Evolutionary conservation across 2,113 vertebrate genomes (phyloP).

Genomic region (Labeo rohita): DNA sequence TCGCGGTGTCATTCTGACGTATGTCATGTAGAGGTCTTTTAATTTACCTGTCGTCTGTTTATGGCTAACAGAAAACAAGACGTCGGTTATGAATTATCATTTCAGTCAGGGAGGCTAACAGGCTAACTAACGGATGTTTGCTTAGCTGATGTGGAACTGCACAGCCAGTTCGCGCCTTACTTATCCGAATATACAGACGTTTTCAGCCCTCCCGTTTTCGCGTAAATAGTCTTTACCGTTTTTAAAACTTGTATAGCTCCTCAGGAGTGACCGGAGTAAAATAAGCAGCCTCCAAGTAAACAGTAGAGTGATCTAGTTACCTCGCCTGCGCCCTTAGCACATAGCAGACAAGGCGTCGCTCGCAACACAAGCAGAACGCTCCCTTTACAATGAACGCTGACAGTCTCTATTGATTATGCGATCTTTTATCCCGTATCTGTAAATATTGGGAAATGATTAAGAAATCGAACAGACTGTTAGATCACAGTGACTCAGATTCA

Average conservation of each 20-base stretch:
- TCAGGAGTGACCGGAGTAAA: neutral
- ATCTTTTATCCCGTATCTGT: neutral
- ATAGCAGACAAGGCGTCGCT: constrained; percentile 8
- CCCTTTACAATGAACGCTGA: neutral
- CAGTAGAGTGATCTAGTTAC: neutral
- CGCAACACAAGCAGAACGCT: neutral
- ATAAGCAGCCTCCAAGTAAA: neutral
- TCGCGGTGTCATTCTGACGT: neutral
- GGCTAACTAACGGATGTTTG: constrained; percentile 44
- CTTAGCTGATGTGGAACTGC: constrained; percentile 35
- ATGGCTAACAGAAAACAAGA: neutral
- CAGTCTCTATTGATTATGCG: neutral
- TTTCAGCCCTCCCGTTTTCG: neutral
- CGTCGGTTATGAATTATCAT: neutral
- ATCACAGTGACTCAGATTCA: neutral
- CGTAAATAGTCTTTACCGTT: neutral
- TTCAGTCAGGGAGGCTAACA: constrained; percentile 28
- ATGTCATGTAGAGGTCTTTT: neutral
- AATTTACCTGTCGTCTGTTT: neutral
- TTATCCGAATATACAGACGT: neutral
- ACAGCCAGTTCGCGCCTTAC: neutral
- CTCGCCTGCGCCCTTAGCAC: constrained; percentile 38
- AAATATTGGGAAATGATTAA: neutral
- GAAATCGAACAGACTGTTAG: neutral
- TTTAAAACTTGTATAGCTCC: neutral